phyloP scores from a whole-genome alignment of 2,113 vertebrate species.

The Tychaedon coryphoeus region DNA sequence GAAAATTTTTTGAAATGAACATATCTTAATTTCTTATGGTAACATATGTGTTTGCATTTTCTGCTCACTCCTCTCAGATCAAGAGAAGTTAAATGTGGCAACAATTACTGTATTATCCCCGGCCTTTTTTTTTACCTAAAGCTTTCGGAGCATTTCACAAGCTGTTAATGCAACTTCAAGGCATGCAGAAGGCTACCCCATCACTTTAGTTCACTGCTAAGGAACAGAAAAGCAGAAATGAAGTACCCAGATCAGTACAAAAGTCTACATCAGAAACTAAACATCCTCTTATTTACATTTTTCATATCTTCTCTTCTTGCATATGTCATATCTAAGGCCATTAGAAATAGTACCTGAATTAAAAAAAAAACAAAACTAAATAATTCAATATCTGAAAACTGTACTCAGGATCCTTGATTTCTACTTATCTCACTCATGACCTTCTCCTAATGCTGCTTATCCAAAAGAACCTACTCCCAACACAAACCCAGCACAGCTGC shows the following conservation, averaged over 20 bases:
- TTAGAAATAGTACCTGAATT: background rate
- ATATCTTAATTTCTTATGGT: background rate
- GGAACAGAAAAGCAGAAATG: background rate
- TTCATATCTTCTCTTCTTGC: background rate
- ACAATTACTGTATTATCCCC: background rate
- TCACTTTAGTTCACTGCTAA: background rate
- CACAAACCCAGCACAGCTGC: background rate
- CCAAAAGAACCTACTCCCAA: background rate
- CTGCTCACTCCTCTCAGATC: background rate
- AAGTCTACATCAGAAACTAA: background rate
- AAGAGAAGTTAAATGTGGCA: background rate
- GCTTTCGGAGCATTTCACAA: background rate
- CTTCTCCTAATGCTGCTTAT: background rate
- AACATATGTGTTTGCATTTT: background rate
- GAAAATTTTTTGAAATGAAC: background rate
- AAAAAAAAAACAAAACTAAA: background rate
- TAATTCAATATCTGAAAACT: background rate
- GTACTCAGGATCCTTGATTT: background rate
- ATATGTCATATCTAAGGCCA: background rate
- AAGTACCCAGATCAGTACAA: background rate
- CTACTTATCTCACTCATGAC: background rate
- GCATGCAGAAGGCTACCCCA: background rate
- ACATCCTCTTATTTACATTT: background rate
- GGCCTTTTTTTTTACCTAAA: background rate
- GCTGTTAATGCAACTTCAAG: background rate